Percentiles rank a stretch among this genome's conserved stretches.
Evolutionary conservation across 2,888 invertebrate genomes (phyloP).

Genomic region (Craniophora ligustri): DNA sequence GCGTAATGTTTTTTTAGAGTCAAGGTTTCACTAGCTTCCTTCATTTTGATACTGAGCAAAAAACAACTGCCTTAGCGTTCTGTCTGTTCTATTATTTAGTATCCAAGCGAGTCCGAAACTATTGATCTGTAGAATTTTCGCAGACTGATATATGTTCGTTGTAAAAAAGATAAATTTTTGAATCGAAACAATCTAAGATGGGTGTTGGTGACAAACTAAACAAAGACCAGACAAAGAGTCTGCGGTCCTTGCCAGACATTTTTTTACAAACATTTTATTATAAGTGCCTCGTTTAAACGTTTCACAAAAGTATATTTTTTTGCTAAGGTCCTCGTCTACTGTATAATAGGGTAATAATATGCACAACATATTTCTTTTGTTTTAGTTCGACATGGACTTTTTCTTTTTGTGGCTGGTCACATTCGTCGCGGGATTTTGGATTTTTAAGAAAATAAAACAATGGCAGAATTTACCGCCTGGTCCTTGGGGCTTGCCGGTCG

Average conservation of each 20-base stretch:
- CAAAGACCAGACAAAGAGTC: slow-evolving; percentile 44
- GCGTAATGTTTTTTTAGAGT: too few relatives aligned
- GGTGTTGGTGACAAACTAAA: slow-evolving; percentile 28
- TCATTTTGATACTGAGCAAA: too few relatives aligned
- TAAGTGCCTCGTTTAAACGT: slow-evolving; percentile 22
- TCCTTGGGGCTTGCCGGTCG: slow-evolving; percentile 92
- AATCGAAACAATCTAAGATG: slow-evolving; percentile 18
- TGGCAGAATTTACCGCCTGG: slow-evolving; percentile 91
- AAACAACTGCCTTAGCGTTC: not conserved
- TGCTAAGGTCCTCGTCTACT: slow-evolving; percentile 34
- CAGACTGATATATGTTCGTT: slow-evolving; percentile 13
- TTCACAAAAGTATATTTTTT: slow-evolving; percentile 33
- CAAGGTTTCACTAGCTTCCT: too few relatives aligned
- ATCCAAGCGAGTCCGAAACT: not conserved
- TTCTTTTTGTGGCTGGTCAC: slow-evolving; percentile 68
- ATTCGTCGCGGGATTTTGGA: slow-evolving; percentile 72
- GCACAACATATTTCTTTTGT: slow-evolving; percentile 47
- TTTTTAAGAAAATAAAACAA: slow-evolving; percentile 74
- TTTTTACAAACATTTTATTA: slow-evolving; percentile 44
- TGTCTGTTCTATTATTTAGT: not conserved
- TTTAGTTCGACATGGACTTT: slow-evolving; percentile 68
- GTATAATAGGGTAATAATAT: slow-evolving; percentile 33
- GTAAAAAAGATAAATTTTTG: slow-evolving; percentile 29
- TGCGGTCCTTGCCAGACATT: slow-evolving; percentile 24
- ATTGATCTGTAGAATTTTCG: not conserved